phyloP scores from a whole-genome alignment of 1,140 invertebrate species.

The Cryptotermes secundus region DNA sequence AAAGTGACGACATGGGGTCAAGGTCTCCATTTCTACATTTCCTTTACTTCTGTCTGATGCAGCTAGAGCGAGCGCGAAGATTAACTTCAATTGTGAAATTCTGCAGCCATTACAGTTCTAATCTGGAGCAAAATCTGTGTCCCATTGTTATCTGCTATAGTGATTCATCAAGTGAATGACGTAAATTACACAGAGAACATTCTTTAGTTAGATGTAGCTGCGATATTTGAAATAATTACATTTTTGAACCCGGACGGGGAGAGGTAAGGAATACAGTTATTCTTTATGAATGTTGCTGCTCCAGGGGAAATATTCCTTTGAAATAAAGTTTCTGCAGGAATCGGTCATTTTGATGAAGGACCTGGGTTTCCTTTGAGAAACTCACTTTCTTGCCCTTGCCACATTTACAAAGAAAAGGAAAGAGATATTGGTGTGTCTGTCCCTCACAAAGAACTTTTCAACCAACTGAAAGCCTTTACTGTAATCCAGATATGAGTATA shows the following conservation, averaged over 20 bases:
- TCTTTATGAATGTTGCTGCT: neutral
- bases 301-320: neutral
- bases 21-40: too few species aligned
- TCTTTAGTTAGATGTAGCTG: neutral
- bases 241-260: neutral
- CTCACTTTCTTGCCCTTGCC: too few species aligned
- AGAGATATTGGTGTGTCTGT: too few species aligned
- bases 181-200: neutral
- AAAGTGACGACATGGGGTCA: too few species aligned
- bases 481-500: too few species aligned
- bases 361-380: too few species aligned
- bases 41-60: neutral
- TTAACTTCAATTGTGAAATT: constrained; percentile 3
- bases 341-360: too few species aligned
- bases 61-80: neutral
- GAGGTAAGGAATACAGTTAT: neutral
- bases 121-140: neutral
- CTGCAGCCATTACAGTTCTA: neutral
- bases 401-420: too few species aligned
- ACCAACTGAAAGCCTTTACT: too few species aligned
- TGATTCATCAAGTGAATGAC: neutral
- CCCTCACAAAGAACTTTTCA: too few species aligned
- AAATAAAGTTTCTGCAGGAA: neutral
- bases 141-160: neutral
- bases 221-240: constrained; percentile 1